Evolutionary conservation across 1,140 invertebrate genomes (phyloP), one percentile per base, ranked within the genome.

Genomic region (Vanessa atalanta): DNA sequence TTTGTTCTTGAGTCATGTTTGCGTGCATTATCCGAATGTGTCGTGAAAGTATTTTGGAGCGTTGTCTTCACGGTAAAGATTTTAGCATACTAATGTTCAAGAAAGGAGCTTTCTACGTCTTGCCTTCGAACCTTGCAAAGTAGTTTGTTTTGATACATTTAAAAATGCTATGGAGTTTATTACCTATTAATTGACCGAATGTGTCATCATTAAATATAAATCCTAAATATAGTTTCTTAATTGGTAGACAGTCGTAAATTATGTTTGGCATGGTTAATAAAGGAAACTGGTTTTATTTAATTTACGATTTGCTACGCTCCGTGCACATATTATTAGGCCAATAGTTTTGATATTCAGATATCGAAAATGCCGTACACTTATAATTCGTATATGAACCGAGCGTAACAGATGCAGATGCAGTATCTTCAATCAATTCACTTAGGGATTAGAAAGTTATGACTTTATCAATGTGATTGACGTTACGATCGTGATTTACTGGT

Each of bases 41-140:
- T 82, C 81, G 88, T 91, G 90, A 91, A 92, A 91, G 90, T 92
- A 88, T 90, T 90, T 89, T 79, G 83, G 80, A 86, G 77, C 84
- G 84, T 78, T 84, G 84, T 87, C 83, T 88, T 88, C 83, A 83
- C 82, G 65, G 80, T 81, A 73, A 83, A 89, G 81, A 89, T 88
- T 89, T 90, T 90, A 86, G 87, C 88, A 92, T 91, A 91, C 86
- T 88, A 88, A 92, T 91, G 82, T 79, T 65, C 70, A 67, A 84
- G 73, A 79, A 73, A 57, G 64, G 63, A 87, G 88, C 89, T 92
- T 92, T 92, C 89, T 92, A 90, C 84, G 65, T 71, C 71, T 31
- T 76, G 71, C 67, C 73, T 76, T 83, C 83, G 72, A 79, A 72
- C 65, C 66, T 77, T 75, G 53, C 65, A 71, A 70, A 80, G 77